A percentile compares a stretch with the other conserved stretches of the same genome.
Evolutionary conservation across 2,113 vertebrate genomes (phyloP).

Genomic region (Choloepus hoffmanni): DNA sequence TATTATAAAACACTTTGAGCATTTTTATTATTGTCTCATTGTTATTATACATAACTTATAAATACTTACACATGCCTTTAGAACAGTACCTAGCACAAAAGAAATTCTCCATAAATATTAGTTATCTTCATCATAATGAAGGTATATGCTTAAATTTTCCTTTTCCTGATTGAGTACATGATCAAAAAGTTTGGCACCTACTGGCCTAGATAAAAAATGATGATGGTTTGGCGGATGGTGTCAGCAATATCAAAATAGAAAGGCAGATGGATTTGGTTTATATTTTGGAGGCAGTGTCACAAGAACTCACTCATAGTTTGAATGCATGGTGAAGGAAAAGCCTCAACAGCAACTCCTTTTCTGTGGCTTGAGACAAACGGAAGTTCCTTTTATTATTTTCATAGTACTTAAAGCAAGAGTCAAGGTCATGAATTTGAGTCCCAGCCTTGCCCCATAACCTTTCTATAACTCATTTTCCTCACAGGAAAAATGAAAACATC

Average conservation of each 20-base stretch:
- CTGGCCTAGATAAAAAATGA: neutral
- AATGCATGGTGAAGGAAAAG: neutral
- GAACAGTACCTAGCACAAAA: neutral
- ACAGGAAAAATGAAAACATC: conserved; percentile 27
- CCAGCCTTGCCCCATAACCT: neutral
- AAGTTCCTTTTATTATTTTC: conserved; percentile 2
- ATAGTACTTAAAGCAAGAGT: neutral
- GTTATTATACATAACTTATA: conserved; percentile 10
- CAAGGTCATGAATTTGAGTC: neutral
- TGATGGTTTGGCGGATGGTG: neutral
- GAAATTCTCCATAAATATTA: neutral
- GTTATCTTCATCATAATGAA: neutral
- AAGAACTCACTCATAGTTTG: neutral
- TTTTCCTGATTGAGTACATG: neutral
- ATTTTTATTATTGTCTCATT: neutral
- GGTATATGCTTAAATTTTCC: neutral
- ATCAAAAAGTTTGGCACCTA: neutral
- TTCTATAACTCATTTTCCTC: conserved; percentile 20
- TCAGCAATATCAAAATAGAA: neutral
- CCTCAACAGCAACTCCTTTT: neutral
- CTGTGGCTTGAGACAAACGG: neutral
- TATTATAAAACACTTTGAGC: conserved; percentile 12
- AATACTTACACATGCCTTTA: neutral
- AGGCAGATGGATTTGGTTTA: neutral
- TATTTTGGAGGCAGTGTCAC: neutral